These are phyloP conservation scores for Phragmatobia fuliginosa DNA, from an alignment of 2,888 invertebrate species.

Conservation along the genomic window DNA sequence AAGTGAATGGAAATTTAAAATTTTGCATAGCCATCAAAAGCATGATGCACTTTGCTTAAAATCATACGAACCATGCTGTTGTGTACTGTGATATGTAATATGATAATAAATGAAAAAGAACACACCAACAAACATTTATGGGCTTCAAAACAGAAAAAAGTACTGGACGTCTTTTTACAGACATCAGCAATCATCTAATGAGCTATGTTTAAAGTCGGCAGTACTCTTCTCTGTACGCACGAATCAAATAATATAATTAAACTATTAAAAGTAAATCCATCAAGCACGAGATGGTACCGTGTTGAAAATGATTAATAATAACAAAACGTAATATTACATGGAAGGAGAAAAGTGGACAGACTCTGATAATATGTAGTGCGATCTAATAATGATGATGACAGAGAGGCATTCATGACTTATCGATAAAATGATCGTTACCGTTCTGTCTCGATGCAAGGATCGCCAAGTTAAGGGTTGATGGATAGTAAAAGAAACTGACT, in stretches of 20 bases:
- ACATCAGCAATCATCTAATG: not conserved
- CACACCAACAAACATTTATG: conserved; percentile 63
- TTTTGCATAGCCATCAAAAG: conserved; percentile 84
- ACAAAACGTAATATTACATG: conserved; percentile 66
- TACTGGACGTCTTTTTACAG: conserved; percentile 56
- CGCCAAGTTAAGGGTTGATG: conserved; percentile 79
- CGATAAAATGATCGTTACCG: conserved; percentile 85
- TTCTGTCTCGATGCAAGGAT: conserved; percentile 82
- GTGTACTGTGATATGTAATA: conserved; percentile 75
- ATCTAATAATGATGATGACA: conserved; percentile 83
- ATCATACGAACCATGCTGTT: conserved; percentile 80
- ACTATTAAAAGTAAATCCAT: conserved; percentile 70
- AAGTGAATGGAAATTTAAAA: conserved; percentile 58
- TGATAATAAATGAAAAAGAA: conserved; percentile 66
- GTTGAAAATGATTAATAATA: conserved; percentile 63
- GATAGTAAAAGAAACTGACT: conserved; percentile 76
- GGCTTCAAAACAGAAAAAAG: conserved; percentile 70
- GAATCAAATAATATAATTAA: conserved; percentile 61
- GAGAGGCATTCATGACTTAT: conserved; percentile 86
- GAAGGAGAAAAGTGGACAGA: conserved; percentile 82
- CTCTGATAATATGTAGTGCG: conserved; percentile 75
- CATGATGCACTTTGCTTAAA: conserved; percentile 82
- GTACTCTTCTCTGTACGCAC: conserved; percentile 72
- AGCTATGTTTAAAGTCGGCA: conserved; percentile 36
- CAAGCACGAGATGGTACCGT: conserved; percentile 75